These are phyloP conservation scores for Kobus ellipsiprymnus DNA, from an alignment of 2,113 vertebrate species.

Conservation along the genomic window DNA sequence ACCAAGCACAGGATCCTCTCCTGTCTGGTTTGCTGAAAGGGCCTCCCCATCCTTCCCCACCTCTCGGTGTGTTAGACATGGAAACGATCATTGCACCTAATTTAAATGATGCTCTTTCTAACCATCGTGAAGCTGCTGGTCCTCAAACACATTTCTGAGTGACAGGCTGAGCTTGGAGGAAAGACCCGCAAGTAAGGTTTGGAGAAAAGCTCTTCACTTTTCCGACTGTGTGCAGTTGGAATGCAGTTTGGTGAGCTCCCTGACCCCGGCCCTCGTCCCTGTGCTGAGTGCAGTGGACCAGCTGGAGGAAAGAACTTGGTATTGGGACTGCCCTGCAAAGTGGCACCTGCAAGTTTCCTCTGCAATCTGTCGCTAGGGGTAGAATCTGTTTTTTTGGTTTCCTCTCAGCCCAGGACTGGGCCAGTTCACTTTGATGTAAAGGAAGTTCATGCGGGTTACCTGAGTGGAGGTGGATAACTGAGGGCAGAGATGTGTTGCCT, in stretches of 20 bases:
- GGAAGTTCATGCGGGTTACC: conserved; percentile 59
- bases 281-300: neutral
- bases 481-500: neutral
- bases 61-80: neutral
- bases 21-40: neutral
- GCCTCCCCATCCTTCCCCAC: accelerated
- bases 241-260: neutral
- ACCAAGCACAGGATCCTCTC: conserved; percentile 38
- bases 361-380: conserved; percentile 16
- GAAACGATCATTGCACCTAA: neutral
- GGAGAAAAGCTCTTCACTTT: neutral
- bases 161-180: neutral
- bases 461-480: conserved; percentile 53
- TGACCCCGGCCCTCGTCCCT: neutral
- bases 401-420: conserved; percentile 36
- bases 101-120: neutral
- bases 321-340: neutral
- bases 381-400: conserved; percentile 54
- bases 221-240: neutral
- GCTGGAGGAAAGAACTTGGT: neutral
- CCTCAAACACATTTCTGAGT: neutral
- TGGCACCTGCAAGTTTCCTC: conserved; percentile 15
- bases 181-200: neutral
- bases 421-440: conserved; percentile 60
- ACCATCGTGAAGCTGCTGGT: neutral